Base-by-base conservation (phyloP, 2,888 invertebrate genomes). In the Strigamia maritima region DNA sequence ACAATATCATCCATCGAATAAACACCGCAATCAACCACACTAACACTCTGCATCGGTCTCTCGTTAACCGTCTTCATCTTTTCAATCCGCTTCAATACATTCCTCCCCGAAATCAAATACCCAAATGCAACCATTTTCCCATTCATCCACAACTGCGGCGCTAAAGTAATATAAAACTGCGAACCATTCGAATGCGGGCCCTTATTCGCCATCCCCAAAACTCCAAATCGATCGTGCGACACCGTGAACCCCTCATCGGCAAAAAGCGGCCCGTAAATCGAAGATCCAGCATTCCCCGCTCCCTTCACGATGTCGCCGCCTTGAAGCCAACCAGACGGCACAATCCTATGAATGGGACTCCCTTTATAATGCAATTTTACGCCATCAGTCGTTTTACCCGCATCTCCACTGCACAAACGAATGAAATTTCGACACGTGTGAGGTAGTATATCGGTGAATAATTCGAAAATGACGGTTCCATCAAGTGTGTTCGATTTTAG, bases 121-220 rank as follows among this genome's bases (percentile, higher is more conserved):
- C 90, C 93, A 84, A 93, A 92, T 1, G 92, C 92, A 6, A 93
- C 92, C 83, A 91, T 92, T 86, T 88, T 90, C 80, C 87, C 86
- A 82, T 90, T 89, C 92, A 93, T 92, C 92, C 92, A 93, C 3
- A 88, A 86, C 4, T 90, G 88, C 4, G 91, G 89, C 85, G 90
- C 90, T 19, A 92, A 86, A 16, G 90, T 88, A 19, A 93, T 87
- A 83, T 90, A 90, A 84, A 92, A 92, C 85, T 92, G 92, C 0
- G 91, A 90, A 4, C 89, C 89, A 84, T 92, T 92, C 81, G 90
- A 89, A 84, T 92, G 90, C 81, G 90, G 89, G 76, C 90, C 91
- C 84, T 89, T 88, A 84, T 92, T 92, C 78, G 91, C 91, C 90
- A 92, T 91, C 22, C 91, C 90, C n/a, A 93, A 85, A 14, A 92